A percentile compares a stretch with the other conserved stretches of the same genome.
These are phyloP conservation scores for Remorina albescens DNA, from an alignment of 2,797 vertebrate species.

Conservation along the genomic window DNA sequence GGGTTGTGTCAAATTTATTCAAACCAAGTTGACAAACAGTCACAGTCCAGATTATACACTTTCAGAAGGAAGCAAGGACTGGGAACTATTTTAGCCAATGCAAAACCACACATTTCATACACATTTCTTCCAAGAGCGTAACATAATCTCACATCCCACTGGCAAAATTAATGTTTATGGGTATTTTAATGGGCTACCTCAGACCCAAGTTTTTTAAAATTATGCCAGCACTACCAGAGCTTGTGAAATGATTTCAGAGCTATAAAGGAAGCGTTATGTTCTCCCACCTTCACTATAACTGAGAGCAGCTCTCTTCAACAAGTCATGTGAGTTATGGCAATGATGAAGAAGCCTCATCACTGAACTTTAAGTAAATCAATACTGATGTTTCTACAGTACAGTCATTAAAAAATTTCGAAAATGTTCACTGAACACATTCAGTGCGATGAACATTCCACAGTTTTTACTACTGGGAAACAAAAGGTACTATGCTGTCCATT, in stretches of 20 bases:
- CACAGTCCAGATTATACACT: constrained; percentile 64
- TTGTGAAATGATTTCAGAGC: constrained; percentile 82
- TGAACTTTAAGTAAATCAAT: constrained; percentile 60
- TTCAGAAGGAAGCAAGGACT: constrained; percentile 74
- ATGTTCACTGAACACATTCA: constrained; percentile 34
- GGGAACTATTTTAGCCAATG: constrained; percentile 80
- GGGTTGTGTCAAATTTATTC: constrained; percentile 56
- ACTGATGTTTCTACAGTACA: constrained; percentile 36
- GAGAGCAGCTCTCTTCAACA: constrained; percentile 70
- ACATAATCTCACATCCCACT: constrained; percentile 89
- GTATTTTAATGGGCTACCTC: constrained; percentile 91
- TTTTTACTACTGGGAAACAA: constrained; percentile 16
- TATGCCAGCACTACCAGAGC: constrained; percentile 83
- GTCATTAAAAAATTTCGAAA: constrained; percentile 44
- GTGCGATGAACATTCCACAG: constrained; percentile 14
- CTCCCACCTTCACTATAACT: constrained; percentile 70
- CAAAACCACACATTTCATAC: constrained; percentile 90
- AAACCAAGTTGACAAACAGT: constrained; percentile 71
- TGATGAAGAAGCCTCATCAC: constrained; percentile 65
- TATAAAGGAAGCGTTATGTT: constrained; percentile 80
- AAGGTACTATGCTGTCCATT: too few species aligned
- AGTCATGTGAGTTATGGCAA: constrained; percentile 62
- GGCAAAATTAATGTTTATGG: constrained; percentile 93
- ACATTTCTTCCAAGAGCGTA: constrained; percentile 90
- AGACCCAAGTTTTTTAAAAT: constrained; percentile 90